These are phyloP conservation scores for Rapana venosa DNA, from an alignment of 2,888 invertebrate species.

Conservation along the genomic window DNA sequence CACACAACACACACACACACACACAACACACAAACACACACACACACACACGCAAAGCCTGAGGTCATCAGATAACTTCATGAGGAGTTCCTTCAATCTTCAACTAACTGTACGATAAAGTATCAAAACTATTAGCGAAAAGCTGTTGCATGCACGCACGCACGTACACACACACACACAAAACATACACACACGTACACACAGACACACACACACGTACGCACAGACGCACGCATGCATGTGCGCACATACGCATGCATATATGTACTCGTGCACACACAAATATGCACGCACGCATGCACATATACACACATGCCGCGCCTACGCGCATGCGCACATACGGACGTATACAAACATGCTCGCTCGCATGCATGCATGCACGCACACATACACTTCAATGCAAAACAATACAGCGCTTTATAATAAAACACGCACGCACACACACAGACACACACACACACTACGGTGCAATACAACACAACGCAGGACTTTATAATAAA, in stretches of 20 bases:
- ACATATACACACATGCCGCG: not conserved
- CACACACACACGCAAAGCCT: not conserved
- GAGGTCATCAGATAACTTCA: not conserved
- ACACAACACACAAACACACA: too few relatives aligned
- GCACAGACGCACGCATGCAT: not conserved
- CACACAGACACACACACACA: not conserved
- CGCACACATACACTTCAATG: too few relatives aligned
- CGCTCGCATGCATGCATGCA: too few relatives aligned
- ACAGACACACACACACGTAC: not conserved
- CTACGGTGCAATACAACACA: not conserved
- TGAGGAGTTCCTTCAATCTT: not conserved
- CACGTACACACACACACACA: slow-evolving; percentile 5
- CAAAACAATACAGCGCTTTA: too few relatives aligned
- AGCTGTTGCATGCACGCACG: not conserved
- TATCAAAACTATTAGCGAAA: not conserved
- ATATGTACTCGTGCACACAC: not conserved
- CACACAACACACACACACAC: too few relatives aligned
- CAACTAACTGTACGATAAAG: not conserved
- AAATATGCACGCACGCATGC: slow-evolving; percentile 21
- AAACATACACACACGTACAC: slow-evolving; percentile 25
- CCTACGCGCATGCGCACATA: not conserved
- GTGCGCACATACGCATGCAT: not conserved
- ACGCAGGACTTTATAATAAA: not conserved
- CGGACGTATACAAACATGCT: not conserved
- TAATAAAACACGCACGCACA: not conserved